phyloP scores from a whole-genome alignment of 2,113 vertebrate genomes.

The Lophius piscatorius region DNA sequence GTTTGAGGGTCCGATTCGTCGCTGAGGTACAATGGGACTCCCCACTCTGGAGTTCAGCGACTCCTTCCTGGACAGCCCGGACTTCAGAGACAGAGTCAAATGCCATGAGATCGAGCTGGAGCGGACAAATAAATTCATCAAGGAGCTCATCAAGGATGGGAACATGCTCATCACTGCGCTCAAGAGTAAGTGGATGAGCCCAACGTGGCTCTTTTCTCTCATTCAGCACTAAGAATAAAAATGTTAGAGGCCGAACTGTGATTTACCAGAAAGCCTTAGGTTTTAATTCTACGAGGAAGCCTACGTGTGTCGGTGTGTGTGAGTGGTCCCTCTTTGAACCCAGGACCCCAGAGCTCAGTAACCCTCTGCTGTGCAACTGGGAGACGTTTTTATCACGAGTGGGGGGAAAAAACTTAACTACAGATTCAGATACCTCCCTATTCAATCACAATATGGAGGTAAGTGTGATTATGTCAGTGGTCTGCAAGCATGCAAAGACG shows the following conservation, averaged over 20 bases:
- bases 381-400: too few species aligned
- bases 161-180: slow-evolving; percentile 91
- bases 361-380: neutral
- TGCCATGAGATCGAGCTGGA: slow-evolving; percentile 96
- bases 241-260: neutral
- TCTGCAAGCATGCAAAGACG: slow-evolving; percentile 3
- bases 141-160: slow-evolving; percentile 96
- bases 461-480: too few species aligned
- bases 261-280: slow-evolving; percentile 29
- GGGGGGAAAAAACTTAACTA: too few species aligned
- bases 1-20: neutral
- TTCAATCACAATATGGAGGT: too few species aligned
- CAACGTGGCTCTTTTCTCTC: neutral
- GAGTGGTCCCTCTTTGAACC: slow-evolving; percentile 7
- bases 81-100: slow-evolving; percentile 94
- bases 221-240: neutral
- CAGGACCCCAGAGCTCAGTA: neutral
- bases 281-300: slow-evolving; percentile 31
- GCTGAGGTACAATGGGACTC: slow-evolving; percentile 85
- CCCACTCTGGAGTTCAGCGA: slow-evolving; percentile 97
- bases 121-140: slow-evolving; percentile 97
- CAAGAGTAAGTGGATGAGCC: slow-evolving; percentile 84
- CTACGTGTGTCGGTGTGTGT: slow-evolving; percentile 9
- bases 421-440: too few species aligned
- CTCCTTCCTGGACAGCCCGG: slow-evolving; percentile 95